These are phyloP conservation scores for Hepsetus odoe DNA, from an alignment of 2,113 vertebrate genomes.

Conservation along the genomic window DNA sequence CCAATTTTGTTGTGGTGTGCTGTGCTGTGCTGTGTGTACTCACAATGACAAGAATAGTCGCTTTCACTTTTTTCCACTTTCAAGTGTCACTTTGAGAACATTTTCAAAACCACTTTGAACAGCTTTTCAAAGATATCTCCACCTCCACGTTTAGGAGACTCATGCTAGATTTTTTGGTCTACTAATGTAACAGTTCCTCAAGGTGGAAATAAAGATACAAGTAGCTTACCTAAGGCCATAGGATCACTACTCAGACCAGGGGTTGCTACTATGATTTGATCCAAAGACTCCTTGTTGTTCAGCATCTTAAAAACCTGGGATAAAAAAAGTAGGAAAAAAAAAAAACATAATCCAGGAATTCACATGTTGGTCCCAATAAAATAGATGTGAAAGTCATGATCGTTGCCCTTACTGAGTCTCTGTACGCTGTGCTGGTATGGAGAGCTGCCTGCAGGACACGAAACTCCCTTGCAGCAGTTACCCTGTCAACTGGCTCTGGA, in stretches of 20 bases:
- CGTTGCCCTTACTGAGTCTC: slow-evolving; percentile 77
- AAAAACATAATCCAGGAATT: background rate
- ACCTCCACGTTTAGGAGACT: background rate
- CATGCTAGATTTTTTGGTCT: background rate
- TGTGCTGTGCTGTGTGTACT: no score
- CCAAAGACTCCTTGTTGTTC: slow-evolving; percentile 84
- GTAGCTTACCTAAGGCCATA: slow-evolving; percentile 80
- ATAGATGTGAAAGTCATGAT: background rate
- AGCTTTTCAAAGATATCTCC: no score
- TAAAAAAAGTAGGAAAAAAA: background rate
- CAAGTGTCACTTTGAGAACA: no score
- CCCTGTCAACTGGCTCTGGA: slow-evolving; percentile 85
- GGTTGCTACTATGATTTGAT: slow-evolving; percentile 88
- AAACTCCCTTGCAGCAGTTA: slow-evolving; percentile 82
- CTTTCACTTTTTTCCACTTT: no score
- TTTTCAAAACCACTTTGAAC: no score
- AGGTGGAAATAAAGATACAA: background rate
- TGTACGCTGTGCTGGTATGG: slow-evolving; percentile 85
- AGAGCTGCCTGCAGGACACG: slow-evolving; percentile 83
- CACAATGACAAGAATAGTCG: no score
- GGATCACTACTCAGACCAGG: slow-evolving; percentile 84
- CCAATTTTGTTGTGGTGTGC: no score
- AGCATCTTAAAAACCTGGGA: slow-evolving; percentile 87
- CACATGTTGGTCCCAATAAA: background rate
- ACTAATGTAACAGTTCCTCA: background rate